Percentiles rank a stretch among this genome's conserved stretches.
These are phyloP conservation scores for Epistrophella euchroma DNA, from an alignment of 2,888 invertebrate genomes.

Conservation along the genomic window DNA sequence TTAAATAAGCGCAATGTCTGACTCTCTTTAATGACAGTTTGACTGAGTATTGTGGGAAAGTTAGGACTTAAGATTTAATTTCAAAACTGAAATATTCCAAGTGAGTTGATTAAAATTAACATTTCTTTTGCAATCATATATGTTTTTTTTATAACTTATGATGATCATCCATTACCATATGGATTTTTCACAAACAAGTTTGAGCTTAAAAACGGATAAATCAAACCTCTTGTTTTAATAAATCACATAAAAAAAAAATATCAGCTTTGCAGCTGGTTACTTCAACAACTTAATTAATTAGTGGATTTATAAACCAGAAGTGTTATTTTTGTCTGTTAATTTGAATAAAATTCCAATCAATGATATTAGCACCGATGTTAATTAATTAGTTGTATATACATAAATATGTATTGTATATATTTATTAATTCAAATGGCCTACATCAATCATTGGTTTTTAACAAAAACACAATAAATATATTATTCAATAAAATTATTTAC, in stretches of 20 bases:
- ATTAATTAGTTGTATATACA: not conserved
- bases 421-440: slow-evolving; percentile 41
- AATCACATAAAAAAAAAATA: not conserved
- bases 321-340: not conserved
- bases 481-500: not conserved
- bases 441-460: slow-evolving; percentile 44
- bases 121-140: too few relatives aligned
- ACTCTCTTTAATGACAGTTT: too few relatives aligned
- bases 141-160: too few relatives aligned
- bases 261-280: not conserved
- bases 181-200: not conserved
- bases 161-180: too few relatives aligned
- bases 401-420: not conserved
- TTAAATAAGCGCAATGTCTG: too few relatives aligned
- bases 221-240: not conserved
- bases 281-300: slow-evolving; percentile 4
- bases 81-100: too few relatives aligned
- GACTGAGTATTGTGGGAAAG: too few relatives aligned
- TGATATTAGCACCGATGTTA: slow-evolving; percentile 31
- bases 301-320: slow-evolving; percentile 1
- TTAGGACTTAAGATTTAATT: too few relatives aligned
- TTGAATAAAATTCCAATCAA: slow-evolving; percentile 23
- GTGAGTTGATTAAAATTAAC: too few relatives aligned
- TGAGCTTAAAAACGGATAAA: not conserved
- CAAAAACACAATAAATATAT: not conserved